Conservation (phyloP, 2,888 invertebrate species). For the Plebejus argus region DNA sequence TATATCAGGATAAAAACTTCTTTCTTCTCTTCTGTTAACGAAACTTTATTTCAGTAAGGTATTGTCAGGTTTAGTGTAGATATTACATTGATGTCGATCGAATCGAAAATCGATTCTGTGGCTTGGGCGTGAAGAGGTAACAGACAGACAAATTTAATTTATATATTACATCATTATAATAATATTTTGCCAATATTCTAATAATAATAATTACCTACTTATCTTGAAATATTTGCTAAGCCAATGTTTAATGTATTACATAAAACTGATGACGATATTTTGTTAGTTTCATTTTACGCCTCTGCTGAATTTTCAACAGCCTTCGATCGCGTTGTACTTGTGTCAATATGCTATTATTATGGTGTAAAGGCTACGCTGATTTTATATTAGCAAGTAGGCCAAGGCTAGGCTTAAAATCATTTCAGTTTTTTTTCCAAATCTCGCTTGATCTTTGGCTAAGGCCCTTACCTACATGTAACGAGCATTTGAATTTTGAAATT, state of each 20-base stretch:
- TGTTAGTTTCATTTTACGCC: not conserved
- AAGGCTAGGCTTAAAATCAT: not conserved
- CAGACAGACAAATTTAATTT: too few species aligned
- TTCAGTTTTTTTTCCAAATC: not conserved
- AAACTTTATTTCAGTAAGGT: too few species aligned
- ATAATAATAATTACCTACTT: too few species aligned
- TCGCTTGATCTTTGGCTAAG: not conserved
- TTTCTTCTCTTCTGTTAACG: not conserved
- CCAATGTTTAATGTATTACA: too few species aligned
- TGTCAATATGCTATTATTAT: not conserved
- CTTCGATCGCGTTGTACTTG: not conserved
- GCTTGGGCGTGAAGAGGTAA: too few species aligned
- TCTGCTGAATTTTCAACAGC: not conserved
- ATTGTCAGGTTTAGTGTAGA: too few species aligned
- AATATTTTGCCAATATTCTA: too few species aligned
- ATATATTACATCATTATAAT: too few species aligned
- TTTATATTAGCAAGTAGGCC: not conserved
- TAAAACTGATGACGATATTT: not conserved
- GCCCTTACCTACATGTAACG: not conserved
- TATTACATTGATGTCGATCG: too few species aligned
- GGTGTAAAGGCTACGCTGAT: conserved; percentile 6
- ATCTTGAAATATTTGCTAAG: not conserved
- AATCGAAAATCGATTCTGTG: too few species aligned
- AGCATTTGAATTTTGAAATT: not conserved
- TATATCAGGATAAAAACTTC: not conserved